Evolutionary conservation across 2,797 vertebrate species (phyloP).

Genomic region (Labroides dimidiatus): DNA sequence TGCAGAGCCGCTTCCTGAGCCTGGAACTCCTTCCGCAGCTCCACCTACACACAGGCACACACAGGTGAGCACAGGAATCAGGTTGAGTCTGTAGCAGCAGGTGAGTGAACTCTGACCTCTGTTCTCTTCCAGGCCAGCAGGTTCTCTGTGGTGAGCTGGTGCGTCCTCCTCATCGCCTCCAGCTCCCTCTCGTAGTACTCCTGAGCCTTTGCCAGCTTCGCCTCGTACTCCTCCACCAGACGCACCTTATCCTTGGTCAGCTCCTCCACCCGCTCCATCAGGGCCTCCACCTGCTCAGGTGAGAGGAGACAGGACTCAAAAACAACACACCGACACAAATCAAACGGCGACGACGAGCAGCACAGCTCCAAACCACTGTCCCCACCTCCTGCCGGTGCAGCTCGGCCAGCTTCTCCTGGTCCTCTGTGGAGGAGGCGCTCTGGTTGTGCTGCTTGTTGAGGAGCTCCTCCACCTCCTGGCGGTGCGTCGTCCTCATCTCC

Average conservation of each 20-base stretch:
- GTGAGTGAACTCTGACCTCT: slow-evolving; percentile 75
- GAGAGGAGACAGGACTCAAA: background rate
- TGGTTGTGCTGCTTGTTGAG: slow-evolving; percentile 92
- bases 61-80: background rate
- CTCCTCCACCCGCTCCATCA: slow-evolving; percentile 91
- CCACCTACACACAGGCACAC: slow-evolving; percentile 71
- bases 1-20: slow-evolving; percentile 92
- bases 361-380: background rate
- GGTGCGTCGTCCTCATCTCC: slow-evolving; percentile 89
- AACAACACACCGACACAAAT: background rate
- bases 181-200: slow-evolving; percentile 95
- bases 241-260: slow-evolving; percentile 89
- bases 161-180: slow-evolving; percentile 95
- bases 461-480: slow-evolving; percentile 93
- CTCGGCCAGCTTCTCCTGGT: slow-evolving; percentile 92
- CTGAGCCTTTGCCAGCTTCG: slow-evolving; percentile 93
- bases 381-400: slow-evolving; percentile 86
- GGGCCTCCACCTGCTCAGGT: slow-evolving; percentile 84
- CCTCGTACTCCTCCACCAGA: slow-evolving; percentile 94
- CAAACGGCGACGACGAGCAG: too few relatives aligned
- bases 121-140: slow-evolving; percentile 95
- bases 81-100: too few relatives aligned
- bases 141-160: slow-evolving; percentile 96
- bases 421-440: slow-evolving; percentile 87
- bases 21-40: slow-evolving; percentile 96